Evolutionary conservation across 2,888 invertebrate genomes (phyloP).

Genomic region (Alviniconcha strummeri): DNA sequence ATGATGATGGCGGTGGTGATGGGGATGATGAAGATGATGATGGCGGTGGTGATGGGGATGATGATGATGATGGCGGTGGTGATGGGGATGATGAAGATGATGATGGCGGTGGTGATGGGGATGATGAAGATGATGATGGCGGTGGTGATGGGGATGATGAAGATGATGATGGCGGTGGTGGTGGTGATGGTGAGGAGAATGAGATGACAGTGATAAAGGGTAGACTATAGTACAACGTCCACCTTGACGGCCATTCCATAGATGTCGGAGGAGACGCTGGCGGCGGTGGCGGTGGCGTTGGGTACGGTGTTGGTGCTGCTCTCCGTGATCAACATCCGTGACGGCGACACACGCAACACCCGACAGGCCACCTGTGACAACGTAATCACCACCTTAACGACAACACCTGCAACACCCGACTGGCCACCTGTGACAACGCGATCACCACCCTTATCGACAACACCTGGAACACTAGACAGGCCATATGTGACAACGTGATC

Average conservation of each 20-base stretch:
- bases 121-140: not conserved
- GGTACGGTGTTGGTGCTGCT: slow-evolving; percentile 65
- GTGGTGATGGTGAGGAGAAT: not conserved
- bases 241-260: slow-evolving; percentile 70
- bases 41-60: no score
- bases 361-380: slow-evolving; percentile 58
- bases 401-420: slow-evolving; percentile 43
- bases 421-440: slow-evolving; percentile 60
- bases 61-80: no score
- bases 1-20: not conserved
- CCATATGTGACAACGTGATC: not conserved
- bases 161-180: not conserved
- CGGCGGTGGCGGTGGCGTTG: slow-evolving; percentile 64
- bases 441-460: no score
- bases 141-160: not conserved
- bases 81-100: not conserved
- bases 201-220: not conserved
- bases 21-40: no score
- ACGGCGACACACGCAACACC: not conserved
- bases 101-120: not conserved
- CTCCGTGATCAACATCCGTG: not conserved
- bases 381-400: no score
- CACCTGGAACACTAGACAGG: no score
- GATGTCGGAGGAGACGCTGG: slow-evolving; percentile 68
- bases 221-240: not conserved